Conservation (phyloP, 2,888 invertebrate species). For the Coenonympha arcania region DNA sequence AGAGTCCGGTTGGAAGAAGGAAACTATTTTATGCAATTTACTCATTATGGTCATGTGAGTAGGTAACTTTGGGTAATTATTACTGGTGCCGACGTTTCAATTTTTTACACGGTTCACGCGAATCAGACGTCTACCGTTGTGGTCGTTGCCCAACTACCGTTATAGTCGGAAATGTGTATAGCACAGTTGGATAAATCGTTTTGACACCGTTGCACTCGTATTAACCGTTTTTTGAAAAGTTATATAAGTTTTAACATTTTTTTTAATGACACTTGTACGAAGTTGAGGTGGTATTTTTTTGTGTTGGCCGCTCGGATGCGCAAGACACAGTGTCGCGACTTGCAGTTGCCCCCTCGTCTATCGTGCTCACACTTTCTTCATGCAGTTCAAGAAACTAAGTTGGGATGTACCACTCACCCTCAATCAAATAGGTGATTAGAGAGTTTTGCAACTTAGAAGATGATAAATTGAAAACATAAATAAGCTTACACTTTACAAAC, state of each 20-base stretch:
- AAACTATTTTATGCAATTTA: conserved; percentile 76
- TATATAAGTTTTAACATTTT: conserved; percentile 6
- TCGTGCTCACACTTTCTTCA: conserved; percentile 50
- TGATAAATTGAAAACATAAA: too few species aligned
- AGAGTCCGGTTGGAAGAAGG: conserved; percentile 75
- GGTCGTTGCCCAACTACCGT: too few species aligned
- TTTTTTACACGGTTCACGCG: conserved; percentile 16
- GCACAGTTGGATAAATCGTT: conserved; percentile 25
- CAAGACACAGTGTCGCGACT: conserved; percentile 44
- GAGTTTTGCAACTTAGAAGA: not conserved
- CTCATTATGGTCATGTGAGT: conserved; percentile 58
- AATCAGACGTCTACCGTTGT: conserved; percentile 18
- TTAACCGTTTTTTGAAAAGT: conserved; percentile 23
- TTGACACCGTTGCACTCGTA: conserved; percentile 29
- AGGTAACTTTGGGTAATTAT: not conserved
- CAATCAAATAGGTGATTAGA: not conserved
- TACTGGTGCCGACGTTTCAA: too few species aligned
- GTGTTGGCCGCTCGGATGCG: conserved; percentile 39
- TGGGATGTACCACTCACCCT: conserved; percentile 39
- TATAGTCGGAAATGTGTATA: conserved; percentile 18
- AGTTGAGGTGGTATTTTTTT: conserved; percentile 35
- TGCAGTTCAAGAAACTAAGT: conserved; percentile 43
- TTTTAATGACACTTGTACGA: conserved; percentile 14
- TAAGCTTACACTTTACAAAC: too few species aligned
- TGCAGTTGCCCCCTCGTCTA: conserved; percentile 30